Base-by-base conservation (phyloP, 2,797 vertebrate genomes). In the Paratrypauchen microcephalus region DNA sequence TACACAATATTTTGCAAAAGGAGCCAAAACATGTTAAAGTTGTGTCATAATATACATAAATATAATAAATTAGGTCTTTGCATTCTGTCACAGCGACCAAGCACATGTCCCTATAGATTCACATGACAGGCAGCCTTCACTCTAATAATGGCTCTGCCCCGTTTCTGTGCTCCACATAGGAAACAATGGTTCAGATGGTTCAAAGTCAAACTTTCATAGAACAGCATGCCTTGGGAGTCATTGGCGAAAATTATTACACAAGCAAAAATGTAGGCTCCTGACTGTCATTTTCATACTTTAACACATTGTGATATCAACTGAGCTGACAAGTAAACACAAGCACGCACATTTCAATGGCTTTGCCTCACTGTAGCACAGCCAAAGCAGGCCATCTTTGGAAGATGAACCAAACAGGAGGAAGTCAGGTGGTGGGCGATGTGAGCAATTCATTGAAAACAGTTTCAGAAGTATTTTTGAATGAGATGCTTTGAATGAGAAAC, bases 81-180 rank as follows among this genome's bases (percentile, higher is more conserved):
- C 26, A 12, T 74, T 79, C 75, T 73, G 64, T 76, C 70, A 32
- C 47, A 74, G 73, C 65, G 72, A 66, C 73, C 72, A 67, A 30
- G 79, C 62, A 69, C 15, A 39, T 47, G 66, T 91, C 91, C 88
- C 90, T 62, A 57, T 71, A 76, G 85, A 83, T 81, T 75, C 7
- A 16, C n/a, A 74, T 88, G 88, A 88, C 87, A 57, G 24, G 55
- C 55, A 90, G 88, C 77, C 77, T 80, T 82, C 81, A 87, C 84
- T 92, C 91, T 92, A 92, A 91, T 91, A 92, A 88, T 86, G 85
- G 87, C 81, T 78, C 79, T 86, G 88, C 79, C 90, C 91, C 0
- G 79, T 83, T 93, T 92, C 88, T 63, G 68, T 82, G 91, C 21
- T 91, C 91, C 85, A 90, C 85, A 91, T 92, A 84, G 71, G 80